Evolutionary conservation across 2,888 invertebrate species (phyloP).

Genomic region (Tridacna gigas): DNA sequence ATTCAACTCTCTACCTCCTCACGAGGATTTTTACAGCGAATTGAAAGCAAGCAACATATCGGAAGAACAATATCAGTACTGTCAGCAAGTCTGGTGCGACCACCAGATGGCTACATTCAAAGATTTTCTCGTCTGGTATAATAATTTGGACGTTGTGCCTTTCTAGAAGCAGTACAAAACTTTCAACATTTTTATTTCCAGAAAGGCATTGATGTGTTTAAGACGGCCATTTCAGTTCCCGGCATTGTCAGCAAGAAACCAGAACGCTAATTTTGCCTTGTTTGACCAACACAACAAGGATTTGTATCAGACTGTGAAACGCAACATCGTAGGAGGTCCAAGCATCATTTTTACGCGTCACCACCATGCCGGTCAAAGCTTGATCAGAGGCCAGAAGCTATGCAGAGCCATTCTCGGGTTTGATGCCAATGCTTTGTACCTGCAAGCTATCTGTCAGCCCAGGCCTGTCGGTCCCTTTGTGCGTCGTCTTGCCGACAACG

Average conservation of each 20-base stretch:
- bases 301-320: constrained; percentile 51
- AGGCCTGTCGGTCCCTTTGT: constrained; percentile 61
- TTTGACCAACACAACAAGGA: constrained; percentile 55
- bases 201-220: constrained; percentile 63
- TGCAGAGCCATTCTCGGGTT: constrained; percentile 50
- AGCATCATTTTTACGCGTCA: no score
- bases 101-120: constrained; percentile 56
- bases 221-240: no score
- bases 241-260: constrained; percentile 35
- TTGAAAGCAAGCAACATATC: constrained; percentile 22
- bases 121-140: no score
- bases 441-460: constrained; percentile 43
- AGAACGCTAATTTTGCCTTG: constrained; percentile 33
- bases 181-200: constrained; percentile 57
- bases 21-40: constrained; percentile 31
- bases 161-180: constrained; percentile 56
- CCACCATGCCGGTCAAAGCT: constrained; percentile 25
- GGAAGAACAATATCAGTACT: constrained; percentile 29
- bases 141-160: constrained; percentile 64
- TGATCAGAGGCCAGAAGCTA: constrained; percentile 38
- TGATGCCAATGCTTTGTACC: constrained; percentile 60
- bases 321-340: constrained; percentile 49
- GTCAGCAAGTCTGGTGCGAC: constrained; percentile 56
- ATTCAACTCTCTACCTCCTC: background rate
- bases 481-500: no score